These are phyloP conservation scores for Temnothorax unifasciatus DNA, from an alignment of 2,888 invertebrate genomes.

Conservation along the genomic window DNA sequence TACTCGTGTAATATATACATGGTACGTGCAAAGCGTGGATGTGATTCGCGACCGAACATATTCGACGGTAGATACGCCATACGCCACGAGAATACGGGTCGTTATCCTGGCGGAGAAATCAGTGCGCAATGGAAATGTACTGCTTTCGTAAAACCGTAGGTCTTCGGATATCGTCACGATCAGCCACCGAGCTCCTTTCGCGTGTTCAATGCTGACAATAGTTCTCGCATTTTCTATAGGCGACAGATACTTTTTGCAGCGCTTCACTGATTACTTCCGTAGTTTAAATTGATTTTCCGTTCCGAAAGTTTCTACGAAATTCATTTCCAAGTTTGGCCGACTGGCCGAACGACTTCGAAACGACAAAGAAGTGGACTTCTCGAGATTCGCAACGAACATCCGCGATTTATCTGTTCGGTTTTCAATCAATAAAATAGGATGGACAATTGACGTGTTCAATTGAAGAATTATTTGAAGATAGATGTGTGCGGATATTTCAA, in stretches of 20 bases:
- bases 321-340: slow-evolving; percentile 55
- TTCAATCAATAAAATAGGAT: slow-evolving; percentile 9
- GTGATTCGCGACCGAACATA: slow-evolving; percentile 18
- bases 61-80: slow-evolving; percentile 18
- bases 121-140: slow-evolving; percentile 33
- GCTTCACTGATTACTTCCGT: slow-evolving; percentile 53
- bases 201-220: slow-evolving; percentile 38
- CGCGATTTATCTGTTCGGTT: slow-evolving; percentile 25
- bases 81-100: slow-evolving; percentile 34
- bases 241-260: slow-evolving; percentile 49
- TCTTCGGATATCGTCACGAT: slow-evolving; percentile 16
- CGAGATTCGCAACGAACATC: slow-evolving; percentile 27
- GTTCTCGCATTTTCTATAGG: slow-evolving; percentile 47
- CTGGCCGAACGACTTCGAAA: slow-evolving; percentile 44
- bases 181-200: slow-evolving; percentile 17
- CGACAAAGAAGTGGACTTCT: slow-evolving; percentile 38
- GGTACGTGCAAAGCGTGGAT: slow-evolving; percentile 10
- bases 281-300: slow-evolving; percentile 58
- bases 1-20: slow-evolving; percentile 22
- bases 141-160: slow-evolving; percentile 9
- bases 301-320: slow-evolving; percentile 51
- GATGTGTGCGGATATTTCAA: not conserved
- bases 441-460: not conserved
- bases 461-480: not conserved
- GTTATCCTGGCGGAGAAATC: slow-evolving; percentile 40